Evolutionary conservation across 2,797 vertebrate species (phyloP).

Genomic region (Spinus pinus): DNA sequence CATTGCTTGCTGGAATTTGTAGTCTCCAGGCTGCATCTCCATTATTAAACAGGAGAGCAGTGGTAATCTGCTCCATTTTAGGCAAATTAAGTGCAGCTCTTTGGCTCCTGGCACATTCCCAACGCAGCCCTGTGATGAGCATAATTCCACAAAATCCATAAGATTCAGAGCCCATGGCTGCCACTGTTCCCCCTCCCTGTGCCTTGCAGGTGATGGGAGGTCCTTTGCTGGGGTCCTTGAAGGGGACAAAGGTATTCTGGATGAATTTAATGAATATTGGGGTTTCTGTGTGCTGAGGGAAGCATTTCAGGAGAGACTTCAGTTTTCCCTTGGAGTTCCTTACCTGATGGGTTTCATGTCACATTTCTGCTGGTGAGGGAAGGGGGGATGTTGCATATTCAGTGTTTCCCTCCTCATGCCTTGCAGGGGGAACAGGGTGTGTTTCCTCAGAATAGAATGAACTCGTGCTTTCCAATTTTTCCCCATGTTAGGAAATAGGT

Average conservation of each 20-base stretch:
- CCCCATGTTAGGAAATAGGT: conserved; percentile 74
- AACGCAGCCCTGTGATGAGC: background rate
- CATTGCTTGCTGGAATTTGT: conserved; percentile 24
- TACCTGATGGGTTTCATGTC: conserved; percentile 1
- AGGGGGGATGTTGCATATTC: background rate
- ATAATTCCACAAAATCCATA: conserved; percentile 49
- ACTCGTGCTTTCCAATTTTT: conserved; percentile 64
- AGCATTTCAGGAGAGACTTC: background rate
- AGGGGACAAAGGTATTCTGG: background rate
- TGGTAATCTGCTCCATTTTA: conserved; percentile 54
- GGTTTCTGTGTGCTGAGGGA: background rate
- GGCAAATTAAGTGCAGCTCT: conserved; percentile 53
- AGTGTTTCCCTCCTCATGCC: conserved; percentile 11
- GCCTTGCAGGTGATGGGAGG: background rate
- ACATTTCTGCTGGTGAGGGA: background rate
- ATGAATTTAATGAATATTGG: background rate
- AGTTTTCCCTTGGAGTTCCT: background rate
- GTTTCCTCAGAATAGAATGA: conserved; percentile 61
- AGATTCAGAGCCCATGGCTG: background rate
- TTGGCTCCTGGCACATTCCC: conserved; percentile 49
- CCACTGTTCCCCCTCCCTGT: background rate
- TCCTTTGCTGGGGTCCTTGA: background rate
- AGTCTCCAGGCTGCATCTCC: conserved; percentile 52
- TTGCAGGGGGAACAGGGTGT: conserved; percentile 46
- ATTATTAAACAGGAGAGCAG: conserved; percentile 34